Percentiles rank a stretch among this genome's conserved stretches.
Evolutionary conservation across 1,140 invertebrate genomes (phyloP).

Genomic region (Bicyclus anynana): DNA sequence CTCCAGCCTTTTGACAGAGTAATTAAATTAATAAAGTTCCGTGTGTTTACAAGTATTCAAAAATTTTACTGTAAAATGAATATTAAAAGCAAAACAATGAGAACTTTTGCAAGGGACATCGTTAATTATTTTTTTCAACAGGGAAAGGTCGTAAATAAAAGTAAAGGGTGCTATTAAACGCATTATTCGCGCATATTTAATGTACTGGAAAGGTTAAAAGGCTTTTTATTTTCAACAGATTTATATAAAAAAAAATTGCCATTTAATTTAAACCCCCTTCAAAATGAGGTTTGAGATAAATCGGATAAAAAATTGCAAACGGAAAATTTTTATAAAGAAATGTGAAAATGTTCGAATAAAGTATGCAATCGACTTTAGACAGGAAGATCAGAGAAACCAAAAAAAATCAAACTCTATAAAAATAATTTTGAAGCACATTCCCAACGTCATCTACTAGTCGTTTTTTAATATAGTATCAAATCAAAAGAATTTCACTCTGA

Average conservation of each 20-base stretch:
- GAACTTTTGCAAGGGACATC: conserved; percentile 52
- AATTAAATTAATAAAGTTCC: conserved; percentile 20
- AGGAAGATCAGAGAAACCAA: no score
- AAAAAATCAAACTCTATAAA: no score
- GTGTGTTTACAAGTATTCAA: conserved; percentile 24
- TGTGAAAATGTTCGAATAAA: no score
- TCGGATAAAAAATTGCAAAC: conserved; percentile 18
- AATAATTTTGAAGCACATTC: no score
- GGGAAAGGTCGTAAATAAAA: conserved; percentile 64
- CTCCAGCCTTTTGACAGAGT: conserved; percentile 4
- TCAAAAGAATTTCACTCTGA: no score
- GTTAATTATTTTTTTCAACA: conserved; percentile 69
- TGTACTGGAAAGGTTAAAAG: conserved; percentile 72
- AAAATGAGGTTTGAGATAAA: conserved; percentile 50
- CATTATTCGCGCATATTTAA: conserved; percentile 74
- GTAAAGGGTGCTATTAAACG: conserved; percentile 74
- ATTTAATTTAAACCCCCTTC: conserved; percentile 59
- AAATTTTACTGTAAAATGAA: conserved; percentile 27
- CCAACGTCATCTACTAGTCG: no score
- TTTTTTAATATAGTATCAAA: no score
- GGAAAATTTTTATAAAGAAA: conserved; percentile 3
- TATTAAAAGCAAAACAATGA: conserved; percentile 54
- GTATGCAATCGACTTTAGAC: no score
- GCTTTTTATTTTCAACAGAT: conserved; percentile 67
- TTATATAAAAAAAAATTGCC: conserved; percentile 61